A percentile compares a stretch with the other conserved stretches of the same genome.
Conservation (phyloP, 2,113 vertebrate genomes). For the Pteropus alecto region DNA sequence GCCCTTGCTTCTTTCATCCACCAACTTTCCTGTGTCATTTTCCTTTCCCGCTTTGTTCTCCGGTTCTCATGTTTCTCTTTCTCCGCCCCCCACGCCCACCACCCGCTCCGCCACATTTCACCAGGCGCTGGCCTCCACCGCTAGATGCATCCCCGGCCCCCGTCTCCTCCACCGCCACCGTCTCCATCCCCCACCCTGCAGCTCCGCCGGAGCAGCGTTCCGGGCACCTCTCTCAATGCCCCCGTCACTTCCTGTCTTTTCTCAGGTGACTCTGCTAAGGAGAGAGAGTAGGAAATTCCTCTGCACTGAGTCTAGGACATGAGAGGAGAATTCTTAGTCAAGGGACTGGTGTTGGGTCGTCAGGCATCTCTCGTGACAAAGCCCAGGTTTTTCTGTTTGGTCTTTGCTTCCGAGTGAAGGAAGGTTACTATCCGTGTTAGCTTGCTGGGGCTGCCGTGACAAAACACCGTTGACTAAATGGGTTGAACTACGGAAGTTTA, state of each 20-base stretch:
- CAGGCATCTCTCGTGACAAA: not conserved
- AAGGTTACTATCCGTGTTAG: not conserved
- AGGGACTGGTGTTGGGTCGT: not conserved
- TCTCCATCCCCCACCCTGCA: not conserved
- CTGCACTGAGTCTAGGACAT: not conserved
- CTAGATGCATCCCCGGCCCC: no score
- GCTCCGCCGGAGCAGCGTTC: not conserved
- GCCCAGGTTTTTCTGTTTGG: not conserved
- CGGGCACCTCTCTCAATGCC: not conserved
- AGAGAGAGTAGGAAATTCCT: not conserved
- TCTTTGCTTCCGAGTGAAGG: not conserved
- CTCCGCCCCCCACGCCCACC: no score
- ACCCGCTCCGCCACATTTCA: not conserved
- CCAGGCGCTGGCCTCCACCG: not conserved
- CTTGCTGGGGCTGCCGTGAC: not conserved
- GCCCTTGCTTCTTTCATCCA: not conserved
- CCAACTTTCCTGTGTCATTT: not conserved
- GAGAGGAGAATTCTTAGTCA: not conserved
- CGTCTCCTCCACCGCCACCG: not conserved
- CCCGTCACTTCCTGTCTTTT: not conserved
- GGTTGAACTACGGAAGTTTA: not conserved
- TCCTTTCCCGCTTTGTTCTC: not conserved
- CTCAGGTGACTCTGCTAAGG: not conserved
- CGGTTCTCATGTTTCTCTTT: not conserved
- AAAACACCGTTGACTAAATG: not conserved